These are phyloP conservation scores for Lordiphosa fenestrarum DNA, from an alignment of 2,888 invertebrate genomes.

Conservation along the genomic window DNA sequence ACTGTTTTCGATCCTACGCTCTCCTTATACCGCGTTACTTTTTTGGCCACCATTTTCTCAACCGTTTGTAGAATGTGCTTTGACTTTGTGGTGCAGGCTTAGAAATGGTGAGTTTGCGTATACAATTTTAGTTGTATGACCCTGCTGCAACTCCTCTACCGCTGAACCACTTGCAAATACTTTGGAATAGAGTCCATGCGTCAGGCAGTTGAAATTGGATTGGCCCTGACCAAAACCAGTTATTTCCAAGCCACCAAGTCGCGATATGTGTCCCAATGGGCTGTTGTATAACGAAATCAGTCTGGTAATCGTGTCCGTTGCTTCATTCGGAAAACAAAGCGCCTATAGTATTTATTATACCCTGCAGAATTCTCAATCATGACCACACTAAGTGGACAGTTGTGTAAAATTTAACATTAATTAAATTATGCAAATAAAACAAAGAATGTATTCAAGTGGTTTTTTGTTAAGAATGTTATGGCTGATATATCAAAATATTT, in stretches of 20 bases:
- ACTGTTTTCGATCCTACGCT: neutral
- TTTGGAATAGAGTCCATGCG: neutral
- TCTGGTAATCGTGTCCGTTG: conserved; percentile 33
- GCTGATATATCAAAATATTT: no score
- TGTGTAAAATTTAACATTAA: no score
- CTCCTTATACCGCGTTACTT: neutral
- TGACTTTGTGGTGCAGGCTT: conserved; percentile 43
- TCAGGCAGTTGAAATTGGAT: conserved; percentile 51
- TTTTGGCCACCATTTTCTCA: neutral
- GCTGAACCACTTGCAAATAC: conserved; percentile 58
- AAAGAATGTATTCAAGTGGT: no score
- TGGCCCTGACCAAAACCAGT: conserved; percentile 59
- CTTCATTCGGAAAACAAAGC: conserved; percentile 28
- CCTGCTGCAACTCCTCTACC: conserved; percentile 3
- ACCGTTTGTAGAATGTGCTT: conserved; percentile 47
- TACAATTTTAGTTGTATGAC: neutral
- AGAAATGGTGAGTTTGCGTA: conserved; percentile 57
- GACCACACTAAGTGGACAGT: no score
- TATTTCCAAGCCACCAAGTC: conserved; percentile 52
- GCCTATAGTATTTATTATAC: no score
- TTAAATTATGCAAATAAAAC: no score
- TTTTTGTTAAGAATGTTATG: no score
- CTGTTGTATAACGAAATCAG: conserved; percentile 40
- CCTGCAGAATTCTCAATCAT: no score
- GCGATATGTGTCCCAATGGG: conserved; percentile 37